These are phyloP conservation scores for Notarius quadriscutis DNA, from an alignment of 2,113 vertebrate species.

Conservation along the genomic window DNA sequence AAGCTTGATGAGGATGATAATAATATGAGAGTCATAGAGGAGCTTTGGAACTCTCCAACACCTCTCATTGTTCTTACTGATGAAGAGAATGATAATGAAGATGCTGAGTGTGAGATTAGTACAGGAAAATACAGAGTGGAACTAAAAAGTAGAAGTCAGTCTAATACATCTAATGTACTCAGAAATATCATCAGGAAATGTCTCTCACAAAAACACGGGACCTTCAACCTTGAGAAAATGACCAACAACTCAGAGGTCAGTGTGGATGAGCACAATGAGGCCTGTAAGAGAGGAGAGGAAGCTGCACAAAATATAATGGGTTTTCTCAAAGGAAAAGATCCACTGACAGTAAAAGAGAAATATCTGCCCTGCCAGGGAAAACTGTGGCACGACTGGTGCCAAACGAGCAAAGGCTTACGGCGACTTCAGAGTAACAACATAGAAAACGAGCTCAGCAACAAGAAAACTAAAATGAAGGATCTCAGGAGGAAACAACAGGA, in stretches of 20 bases:
- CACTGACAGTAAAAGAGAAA: conserved; percentile 24
- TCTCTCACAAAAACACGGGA: neutral
- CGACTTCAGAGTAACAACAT: conserved; percentile 59
- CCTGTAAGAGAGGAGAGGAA: conserved; percentile 21
- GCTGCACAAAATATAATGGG: neutral
- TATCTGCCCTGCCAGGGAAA: conserved; percentile 35
- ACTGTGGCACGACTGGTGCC: conserved; percentile 46
- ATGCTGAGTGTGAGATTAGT: neutral
- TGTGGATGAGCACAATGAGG: conserved; percentile 8
- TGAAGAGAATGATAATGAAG: conserved; percentile 11
- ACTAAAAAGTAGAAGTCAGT: neutral
- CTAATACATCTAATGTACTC: neutral
- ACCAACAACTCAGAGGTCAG: neutral
- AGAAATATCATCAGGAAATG: conserved; percentile 38
- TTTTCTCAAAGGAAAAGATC: neutral
- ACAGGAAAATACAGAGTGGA: neutral
- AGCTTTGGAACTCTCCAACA: neutral
- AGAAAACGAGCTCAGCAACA: conserved; percentile 61
- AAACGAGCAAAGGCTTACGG: conserved; percentile 47
- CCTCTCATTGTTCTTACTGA: conserved; percentile 45
- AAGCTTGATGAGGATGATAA: neutral
- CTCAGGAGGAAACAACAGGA: conserved; percentile 61
- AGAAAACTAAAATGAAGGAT: conserved; percentile 58
- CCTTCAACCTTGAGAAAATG: conserved; percentile 8
- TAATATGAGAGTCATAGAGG: conserved; percentile 1